These are phyloP conservation scores for Nebria ingens DNA, from an alignment of 1,140 invertebrate genomes.

Conservation along the genomic window DNA sequence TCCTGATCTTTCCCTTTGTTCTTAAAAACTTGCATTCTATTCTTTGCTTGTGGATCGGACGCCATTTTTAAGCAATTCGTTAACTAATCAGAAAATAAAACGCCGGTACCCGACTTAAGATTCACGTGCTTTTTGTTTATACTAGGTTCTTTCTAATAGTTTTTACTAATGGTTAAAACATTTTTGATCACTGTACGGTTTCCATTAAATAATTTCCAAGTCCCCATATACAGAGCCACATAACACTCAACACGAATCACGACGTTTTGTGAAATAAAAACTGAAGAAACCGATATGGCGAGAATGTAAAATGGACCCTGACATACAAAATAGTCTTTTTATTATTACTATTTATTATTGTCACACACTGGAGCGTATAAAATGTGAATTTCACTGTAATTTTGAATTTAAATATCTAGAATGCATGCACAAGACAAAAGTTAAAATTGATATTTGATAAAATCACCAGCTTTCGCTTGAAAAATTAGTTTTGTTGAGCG, in stretches of 20 bases:
- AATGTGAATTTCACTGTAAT: too few relatives aligned
- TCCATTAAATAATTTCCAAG: neutral
- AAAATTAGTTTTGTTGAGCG: too few relatives aligned
- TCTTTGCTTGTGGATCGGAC: slow-evolving; percentile 61
- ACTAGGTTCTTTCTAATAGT: neutral
- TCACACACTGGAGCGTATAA: too few relatives aligned
- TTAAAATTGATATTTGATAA: too few relatives aligned
- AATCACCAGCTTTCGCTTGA: too few relatives aligned
- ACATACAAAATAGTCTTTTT: neutral
- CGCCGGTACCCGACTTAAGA: slow-evolving; percentile 3
- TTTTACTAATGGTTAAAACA: neutral
- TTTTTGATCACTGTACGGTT: neutral
- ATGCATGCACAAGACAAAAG: too few relatives aligned
- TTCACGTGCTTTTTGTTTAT: slow-evolving; percentile 2
- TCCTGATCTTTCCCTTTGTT: slow-evolving; percentile 96
- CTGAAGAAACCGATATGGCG: neutral
- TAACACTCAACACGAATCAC: slow-evolving; percentile 7
- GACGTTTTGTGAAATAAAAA: neutral
- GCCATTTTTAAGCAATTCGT: slow-evolving; percentile 57
- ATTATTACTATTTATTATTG: neutral
- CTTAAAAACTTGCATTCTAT: slow-evolving; percentile 87
- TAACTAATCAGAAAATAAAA: slow-evolving; percentile 14
- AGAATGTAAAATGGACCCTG: slow-evolving; percentile 1
- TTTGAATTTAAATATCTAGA: too few relatives aligned
- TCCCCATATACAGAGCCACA: slow-evolving; percentile 1